A percentile compares a stretch with the other conserved stretches of the same genome.
Evolutionary conservation across 1,140 invertebrate species (phyloP).

Genomic region (Pachypeltis micranthus): DNA sequence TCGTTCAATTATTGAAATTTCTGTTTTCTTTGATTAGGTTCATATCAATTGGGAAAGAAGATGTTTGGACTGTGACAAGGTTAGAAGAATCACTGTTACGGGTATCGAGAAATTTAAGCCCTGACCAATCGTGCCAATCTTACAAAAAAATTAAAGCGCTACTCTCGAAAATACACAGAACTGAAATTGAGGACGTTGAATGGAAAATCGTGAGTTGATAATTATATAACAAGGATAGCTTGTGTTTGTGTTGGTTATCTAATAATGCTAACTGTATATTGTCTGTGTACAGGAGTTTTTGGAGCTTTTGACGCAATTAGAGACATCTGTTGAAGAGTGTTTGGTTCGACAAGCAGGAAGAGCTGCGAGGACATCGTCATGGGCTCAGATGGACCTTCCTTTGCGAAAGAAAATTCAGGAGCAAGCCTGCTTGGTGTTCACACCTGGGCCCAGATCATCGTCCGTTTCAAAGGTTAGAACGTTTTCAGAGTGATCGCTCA

Average conservation of each 20-base stretch:
- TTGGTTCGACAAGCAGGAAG: conserved; percentile 47
- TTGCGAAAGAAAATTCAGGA: conserved; percentile 46
- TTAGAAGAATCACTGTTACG: conserved; percentile 52
- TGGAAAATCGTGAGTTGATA: conserved; percentile 36
- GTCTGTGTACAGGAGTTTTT: conserved; percentile 31
- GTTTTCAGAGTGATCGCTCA: too few relatives aligned
- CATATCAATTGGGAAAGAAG: conserved; percentile 47
- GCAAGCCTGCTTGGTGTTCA: conserved; percentile 42
- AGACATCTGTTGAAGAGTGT: conserved; percentile 46
- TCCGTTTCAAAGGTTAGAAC: conserved; percentile 8
- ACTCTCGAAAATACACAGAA: conserved; percentile 28
- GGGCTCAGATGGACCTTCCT: conserved; percentile 49
- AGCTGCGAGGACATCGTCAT: conserved; percentile 47
- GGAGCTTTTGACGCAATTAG: conserved; percentile 37
- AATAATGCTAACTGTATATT: not conserved
- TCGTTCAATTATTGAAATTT: conserved; percentile 1
- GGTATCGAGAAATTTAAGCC: conserved; percentile 46
- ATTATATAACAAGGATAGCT: too few relatives aligned
- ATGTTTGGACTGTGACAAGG: conserved; percentile 51
- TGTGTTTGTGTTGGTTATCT: too few relatives aligned
- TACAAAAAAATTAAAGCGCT: conserved; percentile 43
- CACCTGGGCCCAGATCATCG: conserved; percentile 34
- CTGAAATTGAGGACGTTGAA: conserved; percentile 33
- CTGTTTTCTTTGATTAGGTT: conserved; percentile 36
- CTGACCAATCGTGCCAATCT: conserved; percentile 58